phyloP scores from a whole-genome alignment of 2,888 invertebrate species.

The Pollenia griseotomentosa region DNA sequence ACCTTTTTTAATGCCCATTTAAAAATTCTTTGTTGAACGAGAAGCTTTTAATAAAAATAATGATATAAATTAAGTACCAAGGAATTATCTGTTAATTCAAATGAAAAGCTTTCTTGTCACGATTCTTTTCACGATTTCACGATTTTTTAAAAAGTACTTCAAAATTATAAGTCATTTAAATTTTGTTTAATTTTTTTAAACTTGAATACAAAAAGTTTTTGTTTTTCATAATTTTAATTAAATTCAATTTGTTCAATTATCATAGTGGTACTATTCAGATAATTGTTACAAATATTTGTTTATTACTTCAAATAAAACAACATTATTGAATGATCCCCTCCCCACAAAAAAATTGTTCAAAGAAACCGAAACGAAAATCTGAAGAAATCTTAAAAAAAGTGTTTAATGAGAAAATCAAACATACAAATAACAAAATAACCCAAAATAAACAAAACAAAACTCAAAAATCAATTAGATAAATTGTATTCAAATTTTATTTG shows the following conservation, averaged over 20 bases:
- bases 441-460: not conserved
- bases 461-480: not conserved
- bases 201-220: too few relatives aligned
- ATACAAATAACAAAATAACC: not conserved
- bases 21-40: too few relatives aligned
- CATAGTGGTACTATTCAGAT: not conserved
- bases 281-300: conserved; percentile 2
- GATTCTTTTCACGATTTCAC: too few relatives aligned
- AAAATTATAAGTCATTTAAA: too few relatives aligned
- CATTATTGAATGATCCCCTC: not conserved
- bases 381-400: not conserved
- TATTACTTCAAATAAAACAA: not conserved
- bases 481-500: not conserved
- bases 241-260: conserved; percentile 1
- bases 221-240: not conserved
- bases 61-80: too few relatives aligned
- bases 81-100: too few relatives aligned
- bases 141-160: too few relatives aligned
- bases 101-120: too few relatives aligned
- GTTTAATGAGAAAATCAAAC: not conserved
- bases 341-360: not conserved
- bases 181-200: too few relatives aligned
- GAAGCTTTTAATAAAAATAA: too few relatives aligned
- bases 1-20: too few relatives aligned
- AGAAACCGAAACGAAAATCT: not conserved